These are phyloP conservation scores for Grammomys surdaster DNA, from an alignment of 2,113 vertebrate genomes.

Conservation along the genomic window DNA sequence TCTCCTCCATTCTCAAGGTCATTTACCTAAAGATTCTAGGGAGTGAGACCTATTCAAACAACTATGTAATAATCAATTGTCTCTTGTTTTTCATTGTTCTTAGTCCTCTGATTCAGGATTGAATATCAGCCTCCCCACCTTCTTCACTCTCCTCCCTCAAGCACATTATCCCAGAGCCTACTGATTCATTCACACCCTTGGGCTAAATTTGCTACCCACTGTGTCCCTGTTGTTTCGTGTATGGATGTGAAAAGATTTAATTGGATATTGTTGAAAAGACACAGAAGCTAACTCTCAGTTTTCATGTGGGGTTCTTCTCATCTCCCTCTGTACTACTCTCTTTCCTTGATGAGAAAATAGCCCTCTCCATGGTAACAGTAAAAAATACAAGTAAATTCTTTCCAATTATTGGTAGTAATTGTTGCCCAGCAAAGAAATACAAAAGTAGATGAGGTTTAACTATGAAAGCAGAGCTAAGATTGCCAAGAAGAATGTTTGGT, in stretches of 20 bases:
- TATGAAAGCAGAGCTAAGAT: constrained; percentile 14
- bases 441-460: constrained; percentile 59
- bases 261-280: constrained; percentile 75
- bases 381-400: background rate
- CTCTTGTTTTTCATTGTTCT: constrained; percentile 69
- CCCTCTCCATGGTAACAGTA: constrained; percentile 67
- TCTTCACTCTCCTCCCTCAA: background rate
- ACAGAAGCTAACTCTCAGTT: constrained; percentile 72
- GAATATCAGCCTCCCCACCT: background rate
- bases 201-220: constrained; percentile 64
- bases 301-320: constrained; percentile 58
- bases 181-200: constrained; percentile 75
- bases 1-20: constrained; percentile 71
- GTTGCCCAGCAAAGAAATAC: constrained; percentile 59
- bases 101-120: constrained; percentile 31
- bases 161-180: constrained; percentile 59
- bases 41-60: constrained; percentile 59
- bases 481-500: constrained; percentile 37
- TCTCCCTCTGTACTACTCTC: constrained; percentile 64
- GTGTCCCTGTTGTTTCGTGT: constrained; percentile 75
- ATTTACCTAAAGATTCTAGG: constrained; percentile 63
- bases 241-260: constrained; percentile 77
- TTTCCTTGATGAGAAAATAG: constrained; percentile 63
- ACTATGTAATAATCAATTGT: constrained; percentile 72
- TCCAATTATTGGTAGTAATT: constrained; percentile 66